Conservation (phyloP, 1,140 invertebrate genomes). For the Lepidurus couesii region DNA sequence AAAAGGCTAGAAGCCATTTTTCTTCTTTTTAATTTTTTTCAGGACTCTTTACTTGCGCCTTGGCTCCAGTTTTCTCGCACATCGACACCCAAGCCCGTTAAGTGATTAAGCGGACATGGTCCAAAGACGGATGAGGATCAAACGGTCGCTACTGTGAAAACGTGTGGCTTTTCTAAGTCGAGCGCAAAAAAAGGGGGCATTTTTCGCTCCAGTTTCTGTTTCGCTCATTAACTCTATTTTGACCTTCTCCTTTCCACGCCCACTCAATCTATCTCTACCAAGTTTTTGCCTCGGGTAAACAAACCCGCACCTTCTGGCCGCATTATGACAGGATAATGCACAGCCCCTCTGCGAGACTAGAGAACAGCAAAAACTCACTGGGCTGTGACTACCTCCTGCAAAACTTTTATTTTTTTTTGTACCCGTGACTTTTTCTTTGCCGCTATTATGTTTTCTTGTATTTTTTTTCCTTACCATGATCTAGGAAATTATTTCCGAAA, state of each 20-base stretch:
- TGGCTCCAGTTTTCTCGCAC: background rate
- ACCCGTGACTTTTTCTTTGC: background rate
- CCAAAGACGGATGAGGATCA: background rate
- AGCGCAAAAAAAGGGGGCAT: background rate
- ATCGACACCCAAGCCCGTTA: constrained; percentile 11
- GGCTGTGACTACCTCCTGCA: no score
- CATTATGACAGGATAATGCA: constrained; percentile 2
- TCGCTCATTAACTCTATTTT: background rate
- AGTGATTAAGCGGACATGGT: background rate
- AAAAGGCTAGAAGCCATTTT: constrained; percentile 4
- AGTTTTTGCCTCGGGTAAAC: background rate
- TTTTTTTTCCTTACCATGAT: background rate
- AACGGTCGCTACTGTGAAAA: background rate
- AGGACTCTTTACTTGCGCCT: background rate
- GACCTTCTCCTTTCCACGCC: constrained; percentile 1
- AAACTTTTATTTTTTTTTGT: no score
- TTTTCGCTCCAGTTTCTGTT: background rate
- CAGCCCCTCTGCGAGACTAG: background rate
- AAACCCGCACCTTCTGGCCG: background rate
- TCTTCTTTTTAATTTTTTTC: background rate
- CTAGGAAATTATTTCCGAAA: background rate
- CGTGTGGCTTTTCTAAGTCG: background rate
- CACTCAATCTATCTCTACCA: background rate
- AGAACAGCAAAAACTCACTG: background rate
- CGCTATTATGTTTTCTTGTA: background rate